Evolutionary conservation across 2,113 vertebrate species (phyloP).

Genomic region (Taurulus bubalis): DNA sequence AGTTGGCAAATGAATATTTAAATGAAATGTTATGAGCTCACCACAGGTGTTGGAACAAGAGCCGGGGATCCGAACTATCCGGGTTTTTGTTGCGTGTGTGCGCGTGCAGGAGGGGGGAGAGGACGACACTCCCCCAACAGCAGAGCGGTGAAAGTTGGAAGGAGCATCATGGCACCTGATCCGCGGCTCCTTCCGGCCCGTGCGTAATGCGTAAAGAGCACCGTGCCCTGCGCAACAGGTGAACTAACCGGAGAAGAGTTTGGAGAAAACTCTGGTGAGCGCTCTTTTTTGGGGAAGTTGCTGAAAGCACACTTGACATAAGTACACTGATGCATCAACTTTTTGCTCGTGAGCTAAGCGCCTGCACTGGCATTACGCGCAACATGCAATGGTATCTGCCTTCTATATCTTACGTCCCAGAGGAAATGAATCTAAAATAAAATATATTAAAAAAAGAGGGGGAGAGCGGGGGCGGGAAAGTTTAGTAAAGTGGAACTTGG

Average conservation of each 20-base stretch:
- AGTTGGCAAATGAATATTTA: slow-evolving; percentile 65
- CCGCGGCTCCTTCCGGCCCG: neutral
- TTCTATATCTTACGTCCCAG: slow-evolving; percentile 19
- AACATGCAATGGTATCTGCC: neutral
- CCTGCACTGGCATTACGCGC: slow-evolving; percentile 25
- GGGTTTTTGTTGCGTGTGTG: slow-evolving; percentile 9
- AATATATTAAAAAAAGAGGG: slow-evolving; percentile 15
- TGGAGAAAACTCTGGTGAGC: neutral
- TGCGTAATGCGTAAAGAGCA: slow-evolving; percentile 57
- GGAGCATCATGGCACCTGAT: slow-evolving; percentile 20
- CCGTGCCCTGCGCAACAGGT: slow-evolving; percentile 69
- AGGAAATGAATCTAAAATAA: slow-evolving; percentile 56
- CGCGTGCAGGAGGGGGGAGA: neutral
- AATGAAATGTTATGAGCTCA: slow-evolving; percentile 45
- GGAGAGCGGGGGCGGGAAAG: slow-evolving; percentile 67
- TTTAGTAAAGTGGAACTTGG: slow-evolving; percentile 81
- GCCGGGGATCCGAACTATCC: slow-evolving; percentile 52
- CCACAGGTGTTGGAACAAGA: slow-evolving; percentile 52
- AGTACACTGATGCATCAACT: neutral
- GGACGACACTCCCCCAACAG: neutral
- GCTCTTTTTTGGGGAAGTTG: neutral
- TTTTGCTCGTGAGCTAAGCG: neutral
- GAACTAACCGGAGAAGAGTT: slow-evolving; percentile 25
- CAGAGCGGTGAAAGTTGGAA: slow-evolving; percentile 12
- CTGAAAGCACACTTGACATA: neutral